These are phyloP conservation scores for Goniozus legneri DNA, from an alignment of 1,140 invertebrate genomes.

Conservation along the genomic window DNA sequence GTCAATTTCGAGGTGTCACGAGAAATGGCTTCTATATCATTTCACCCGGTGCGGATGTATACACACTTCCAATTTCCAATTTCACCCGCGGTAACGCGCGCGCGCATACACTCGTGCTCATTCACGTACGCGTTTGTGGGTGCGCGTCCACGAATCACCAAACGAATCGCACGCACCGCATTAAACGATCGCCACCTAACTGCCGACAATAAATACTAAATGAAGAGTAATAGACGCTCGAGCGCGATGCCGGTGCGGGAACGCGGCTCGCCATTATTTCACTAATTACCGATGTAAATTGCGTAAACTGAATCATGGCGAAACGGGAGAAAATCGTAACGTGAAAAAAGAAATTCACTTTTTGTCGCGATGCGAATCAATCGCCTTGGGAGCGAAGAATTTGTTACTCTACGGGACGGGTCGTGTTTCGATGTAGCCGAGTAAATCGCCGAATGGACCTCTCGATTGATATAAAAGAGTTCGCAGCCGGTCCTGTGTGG, in stretches of 20 bases:
- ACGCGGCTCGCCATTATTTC: too few species aligned
- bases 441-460: neutral
- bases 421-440: too few species aligned
- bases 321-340: too few species aligned
- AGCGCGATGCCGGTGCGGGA: too few species aligned
- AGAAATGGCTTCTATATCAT: constrained; percentile 30
- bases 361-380: too few species aligned
- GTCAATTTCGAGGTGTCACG: constrained; percentile 30
- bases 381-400: too few species aligned
- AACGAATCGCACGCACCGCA: neutral
- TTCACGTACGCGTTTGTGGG: too few species aligned
- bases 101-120: neutral
- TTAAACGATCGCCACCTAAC: constrained; percentile 17
- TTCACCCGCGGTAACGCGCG: constrained; percentile 15
- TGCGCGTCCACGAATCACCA: constrained; percentile 3
- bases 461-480: constrained; percentile 46
- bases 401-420: too few species aligned
- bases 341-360: too few species aligned
- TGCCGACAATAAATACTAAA: constrained; percentile 15
- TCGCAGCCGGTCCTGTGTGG: constrained; percentile 20
- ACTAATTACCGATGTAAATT: too few species aligned
- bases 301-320: too few species aligned
- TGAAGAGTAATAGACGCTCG: neutral
- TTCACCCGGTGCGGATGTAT: constrained; percentile 18
- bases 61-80: constrained; percentile 28